Conservation (phyloP, 2,888 invertebrate species). For the Cataglyphis cursor region DNA sequence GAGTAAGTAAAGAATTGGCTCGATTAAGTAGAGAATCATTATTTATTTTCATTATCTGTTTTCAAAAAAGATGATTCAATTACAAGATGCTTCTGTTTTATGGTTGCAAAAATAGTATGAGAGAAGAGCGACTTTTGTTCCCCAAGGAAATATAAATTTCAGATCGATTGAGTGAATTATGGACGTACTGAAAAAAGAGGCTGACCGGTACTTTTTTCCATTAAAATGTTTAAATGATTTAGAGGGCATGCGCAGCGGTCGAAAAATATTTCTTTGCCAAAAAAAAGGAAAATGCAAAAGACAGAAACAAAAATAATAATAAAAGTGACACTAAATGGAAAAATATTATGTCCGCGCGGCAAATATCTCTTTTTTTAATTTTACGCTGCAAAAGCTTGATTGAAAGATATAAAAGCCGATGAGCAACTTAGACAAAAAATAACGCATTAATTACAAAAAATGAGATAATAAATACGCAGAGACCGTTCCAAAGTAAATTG, state of each 20-base stretch:
- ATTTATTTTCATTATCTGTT: neutral
- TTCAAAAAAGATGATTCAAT: slow-evolving; percentile 14
- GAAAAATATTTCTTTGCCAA: slow-evolving; percentile 44
- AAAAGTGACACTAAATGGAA: slow-evolving; percentile 55
- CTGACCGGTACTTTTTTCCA: slow-evolving; percentile 52
- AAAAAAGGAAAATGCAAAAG: neutral
- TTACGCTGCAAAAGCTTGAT: slow-evolving; percentile 37
- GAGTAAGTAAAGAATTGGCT: neutral
- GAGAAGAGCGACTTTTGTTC: slow-evolving; percentile 19
- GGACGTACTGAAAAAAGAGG: slow-evolving; percentile 36
- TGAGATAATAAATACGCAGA: slow-evolving; percentile 54
- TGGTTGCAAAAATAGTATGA: neutral
- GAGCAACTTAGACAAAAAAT: slow-evolving; percentile 33
- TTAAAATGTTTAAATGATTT: slow-evolving; percentile 55
- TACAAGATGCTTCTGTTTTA: slow-evolving; percentile 14
- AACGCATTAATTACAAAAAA: slow-evolving; percentile 47
- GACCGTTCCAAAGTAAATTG: slow-evolving; percentile 54
- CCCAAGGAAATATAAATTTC: slow-evolving; percentile 52
- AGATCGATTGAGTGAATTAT: slow-evolving; percentile 43
- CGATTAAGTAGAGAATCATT: neutral
- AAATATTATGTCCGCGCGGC: slow-evolving; percentile 57
- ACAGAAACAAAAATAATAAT: slow-evolving; percentile 47
- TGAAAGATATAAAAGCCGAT: slow-evolving; percentile 29
- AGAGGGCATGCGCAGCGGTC: slow-evolving; percentile 28
- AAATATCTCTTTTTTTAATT: slow-evolving; percentile 52